A percentile compares a stretch with the other conserved stretches of the same genome.
Conservation (phyloP, 2,888 invertebrate species). For the Netelia melanura region DNA sequence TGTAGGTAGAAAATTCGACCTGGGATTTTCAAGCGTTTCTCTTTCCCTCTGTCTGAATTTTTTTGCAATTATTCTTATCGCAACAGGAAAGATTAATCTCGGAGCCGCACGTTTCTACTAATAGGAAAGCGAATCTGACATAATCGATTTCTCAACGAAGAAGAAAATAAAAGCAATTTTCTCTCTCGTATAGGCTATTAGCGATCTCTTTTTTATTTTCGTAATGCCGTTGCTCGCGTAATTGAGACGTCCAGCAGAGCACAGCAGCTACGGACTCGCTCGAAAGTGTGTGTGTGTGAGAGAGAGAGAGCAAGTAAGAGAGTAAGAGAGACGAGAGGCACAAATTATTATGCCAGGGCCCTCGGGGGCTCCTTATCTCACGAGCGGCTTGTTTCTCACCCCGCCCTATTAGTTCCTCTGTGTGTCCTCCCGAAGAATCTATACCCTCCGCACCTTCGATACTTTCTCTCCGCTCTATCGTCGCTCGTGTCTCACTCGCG, state of each 20-base stretch:
- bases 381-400: constrained; percentile 81
- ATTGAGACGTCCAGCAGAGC: constrained; percentile 72
- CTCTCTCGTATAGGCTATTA: constrained; percentile 3
- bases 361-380: constrained; percentile 78
- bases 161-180: background rate
- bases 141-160: background rate
- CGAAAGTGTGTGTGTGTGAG: constrained; percentile 17
- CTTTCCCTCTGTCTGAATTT: no score
- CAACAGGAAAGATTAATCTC: no score
- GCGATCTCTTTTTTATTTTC: background rate
- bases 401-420: constrained; percentile 82
- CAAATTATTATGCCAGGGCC: constrained; percentile 80
- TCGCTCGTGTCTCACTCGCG: constrained; percentile 54
- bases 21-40: no score
- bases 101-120: no score
- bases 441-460: constrained; percentile 65
- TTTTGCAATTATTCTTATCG: no score
- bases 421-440: constrained; percentile 78
- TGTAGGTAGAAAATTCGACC: no score
- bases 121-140: no score
- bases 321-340: constrained; percentile 62
- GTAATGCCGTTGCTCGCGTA: constrained; percentile 53
- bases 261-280: constrained; percentile 9
- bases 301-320: constrained; percentile 51
- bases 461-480: constrained; percentile 40